Conservation (phyloP, 2,113 vertebrate species). For the Varanus komodoensis region DNA sequence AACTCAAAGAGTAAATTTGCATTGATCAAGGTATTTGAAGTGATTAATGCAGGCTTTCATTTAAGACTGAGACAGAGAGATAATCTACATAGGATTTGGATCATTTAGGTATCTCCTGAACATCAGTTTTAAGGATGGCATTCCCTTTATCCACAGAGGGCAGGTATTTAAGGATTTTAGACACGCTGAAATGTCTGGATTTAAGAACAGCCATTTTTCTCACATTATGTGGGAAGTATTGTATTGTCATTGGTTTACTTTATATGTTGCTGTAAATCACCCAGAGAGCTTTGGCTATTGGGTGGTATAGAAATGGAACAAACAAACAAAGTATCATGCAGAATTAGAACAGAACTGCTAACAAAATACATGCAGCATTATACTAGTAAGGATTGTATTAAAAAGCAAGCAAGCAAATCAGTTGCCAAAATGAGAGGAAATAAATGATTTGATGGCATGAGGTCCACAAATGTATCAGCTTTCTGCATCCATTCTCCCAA, state of each 20-base stretch:
- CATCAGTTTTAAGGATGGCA: background rate
- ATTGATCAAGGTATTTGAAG: background rate
- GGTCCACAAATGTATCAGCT: conserved; percentile 39
- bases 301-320: no score
- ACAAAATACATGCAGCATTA: conserved; percentile 75
- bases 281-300: no score
- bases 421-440: conserved; percentile 20
- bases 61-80: conserved; percentile 12
- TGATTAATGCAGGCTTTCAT: background rate
- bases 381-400: conserved; percentile 26
- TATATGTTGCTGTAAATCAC: no score
- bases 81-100: conserved; percentile 9
- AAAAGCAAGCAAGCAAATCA: conserved; percentile 51
- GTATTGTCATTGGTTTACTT: no score
- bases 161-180: conserved; percentile 29
- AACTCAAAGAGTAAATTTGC: background rate
- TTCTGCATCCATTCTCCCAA: conserved; percentile 76
- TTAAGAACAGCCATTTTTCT: conserved; percentile 59
- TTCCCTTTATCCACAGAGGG: background rate
- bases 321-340: conserved; percentile 70
- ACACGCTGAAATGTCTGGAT: background rate
- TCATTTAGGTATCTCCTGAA: conserved; percentile 32
- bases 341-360: conserved; percentile 52
- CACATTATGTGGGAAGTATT: conserved; percentile 42
- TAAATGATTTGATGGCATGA: conserved; percentile 34